phyloP scores from a whole-genome alignment of 2,797 vertebrate genomes.

The Lacerta agilis region DNA sequence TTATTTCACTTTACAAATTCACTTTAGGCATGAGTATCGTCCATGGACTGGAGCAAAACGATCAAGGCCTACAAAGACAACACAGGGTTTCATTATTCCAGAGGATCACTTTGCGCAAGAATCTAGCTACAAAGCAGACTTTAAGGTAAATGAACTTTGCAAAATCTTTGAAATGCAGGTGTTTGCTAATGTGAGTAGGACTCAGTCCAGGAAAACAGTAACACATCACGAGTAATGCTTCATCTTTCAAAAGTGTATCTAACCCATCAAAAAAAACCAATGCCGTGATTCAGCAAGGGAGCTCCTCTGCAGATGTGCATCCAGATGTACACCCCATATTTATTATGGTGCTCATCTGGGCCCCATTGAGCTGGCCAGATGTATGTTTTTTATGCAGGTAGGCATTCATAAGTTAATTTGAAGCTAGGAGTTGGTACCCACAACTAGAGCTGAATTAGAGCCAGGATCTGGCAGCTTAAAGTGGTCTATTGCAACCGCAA shows the following conservation, averaged over 20 bases:
- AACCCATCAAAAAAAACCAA: not conserved
- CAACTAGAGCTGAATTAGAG: not conserved
- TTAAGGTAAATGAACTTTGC: constrained; percentile 79
- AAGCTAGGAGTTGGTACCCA: not conserved
- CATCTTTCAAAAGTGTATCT: not conserved
- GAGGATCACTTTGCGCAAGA: constrained; percentile 81
- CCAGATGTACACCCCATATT: not conserved
- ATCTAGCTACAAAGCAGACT: constrained; percentile 89
- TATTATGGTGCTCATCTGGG: not conserved
- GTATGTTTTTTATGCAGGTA: not conserved
- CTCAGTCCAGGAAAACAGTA: not conserved
- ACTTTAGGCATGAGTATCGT: constrained; percentile 88
- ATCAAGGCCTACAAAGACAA: constrained; percentile 83
- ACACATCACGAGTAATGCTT: not conserved
- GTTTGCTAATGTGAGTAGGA: not conserved
- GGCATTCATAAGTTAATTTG: not conserved
- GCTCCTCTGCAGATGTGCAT: not conserved
- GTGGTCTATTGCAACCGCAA: not conserved
- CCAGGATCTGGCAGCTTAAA: not conserved
- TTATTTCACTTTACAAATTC: constrained; percentile 40
- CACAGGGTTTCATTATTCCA: constrained; percentile 79
- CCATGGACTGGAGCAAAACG: constrained; percentile 88
- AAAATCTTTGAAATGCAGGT: constrained; percentile 22
- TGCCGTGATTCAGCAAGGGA: not conserved
- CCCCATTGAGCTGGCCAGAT: not conserved